These are phyloP conservation scores for Hemithea aestivaria DNA, from an alignment of 2,888 invertebrate species.

Conservation along the genomic window DNA sequence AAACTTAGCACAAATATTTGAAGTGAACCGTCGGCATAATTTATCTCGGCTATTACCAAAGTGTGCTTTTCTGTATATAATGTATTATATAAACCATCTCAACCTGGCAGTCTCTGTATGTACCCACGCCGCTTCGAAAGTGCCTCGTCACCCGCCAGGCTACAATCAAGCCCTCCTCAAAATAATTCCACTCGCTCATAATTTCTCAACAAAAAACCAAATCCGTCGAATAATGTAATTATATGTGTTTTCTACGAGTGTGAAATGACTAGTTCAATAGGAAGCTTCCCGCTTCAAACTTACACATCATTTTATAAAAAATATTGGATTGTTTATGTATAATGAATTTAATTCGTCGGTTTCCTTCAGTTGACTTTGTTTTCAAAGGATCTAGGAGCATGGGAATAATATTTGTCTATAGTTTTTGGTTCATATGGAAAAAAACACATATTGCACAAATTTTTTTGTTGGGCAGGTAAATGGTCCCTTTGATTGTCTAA, in stretches of 20 bases:
- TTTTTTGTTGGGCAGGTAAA: too few species aligned
- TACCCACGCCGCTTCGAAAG: conserved; percentile 33
- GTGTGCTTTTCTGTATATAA: too few species aligned
- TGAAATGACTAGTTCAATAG: conserved; percentile 74
- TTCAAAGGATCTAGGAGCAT: too few species aligned
- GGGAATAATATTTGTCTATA: too few species aligned
- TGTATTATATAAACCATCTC: too few species aligned
- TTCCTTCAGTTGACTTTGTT: not conserved
- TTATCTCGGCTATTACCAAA: too few species aligned
- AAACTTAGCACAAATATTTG: too few species aligned
- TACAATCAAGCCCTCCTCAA: conserved; percentile 69
- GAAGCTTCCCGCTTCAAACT: conserved; percentile 32
- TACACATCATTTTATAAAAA: conserved; percentile 40
- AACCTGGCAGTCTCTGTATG: too few species aligned
- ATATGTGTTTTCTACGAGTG: conserved; percentile 66
- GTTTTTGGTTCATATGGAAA: too few species aligned
- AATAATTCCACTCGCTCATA: conserved; percentile 71
- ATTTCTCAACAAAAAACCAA: conserved; percentile 69
- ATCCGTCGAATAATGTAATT: conserved; percentile 70
- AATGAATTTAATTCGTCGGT: conserved; percentile 3
- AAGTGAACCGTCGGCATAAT: too few species aligned
- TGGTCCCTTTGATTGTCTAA: too few species aligned
- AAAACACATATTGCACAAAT: too few species aligned
- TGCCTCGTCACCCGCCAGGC: conserved; percentile 57
- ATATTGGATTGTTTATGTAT: conserved; percentile 15